These are phyloP conservation scores for Ectemnius cavifrons DNA, from an alignment of 2,888 invertebrate genomes.

Conservation along the genomic window DNA sequence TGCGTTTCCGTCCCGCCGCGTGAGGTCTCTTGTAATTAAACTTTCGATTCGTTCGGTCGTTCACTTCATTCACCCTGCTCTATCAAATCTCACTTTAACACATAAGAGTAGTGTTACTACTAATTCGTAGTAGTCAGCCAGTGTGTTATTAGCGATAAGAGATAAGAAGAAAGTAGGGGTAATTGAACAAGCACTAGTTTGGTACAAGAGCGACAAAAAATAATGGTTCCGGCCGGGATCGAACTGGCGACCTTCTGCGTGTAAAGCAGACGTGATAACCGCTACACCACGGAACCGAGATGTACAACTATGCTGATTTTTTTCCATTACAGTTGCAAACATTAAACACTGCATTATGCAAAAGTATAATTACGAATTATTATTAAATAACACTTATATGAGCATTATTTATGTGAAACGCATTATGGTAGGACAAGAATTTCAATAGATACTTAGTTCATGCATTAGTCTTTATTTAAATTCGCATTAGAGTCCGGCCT, in stretches of 20 bases:
- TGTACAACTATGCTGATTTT: rapidly evolving
- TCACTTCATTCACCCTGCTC: too few species aligned
- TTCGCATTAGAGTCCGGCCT: constrained; percentile 47
- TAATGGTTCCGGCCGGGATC: constrained; percentile 73
- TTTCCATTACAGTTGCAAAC: rapidly evolving
- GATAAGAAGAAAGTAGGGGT: not conserved
- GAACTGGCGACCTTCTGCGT: constrained; percentile 76
- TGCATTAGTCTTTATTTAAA: constrained; percentile 44
- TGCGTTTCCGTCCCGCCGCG: too few species aligned
- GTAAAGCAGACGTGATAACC: constrained; percentile 76
- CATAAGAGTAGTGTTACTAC: too few species aligned
- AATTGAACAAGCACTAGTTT: not conserved
- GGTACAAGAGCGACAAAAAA: constrained; percentile 46
- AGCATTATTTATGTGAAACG: not conserved
- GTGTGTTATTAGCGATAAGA: not conserved
- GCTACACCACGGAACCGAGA: constrained; percentile 73
- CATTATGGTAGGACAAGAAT: not conserved
- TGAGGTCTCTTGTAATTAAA: too few species aligned
- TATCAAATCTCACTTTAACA: too few species aligned
- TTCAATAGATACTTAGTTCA: too few species aligned
- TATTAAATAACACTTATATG: too few species aligned
- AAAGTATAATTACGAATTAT: not conserved
- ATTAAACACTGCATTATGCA: not conserved
- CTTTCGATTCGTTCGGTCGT: too few species aligned
- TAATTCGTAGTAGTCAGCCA: too few species aligned